Percentiles rank a stretch among this genome's conserved stretches.
phyloP scores from a whole-genome alignment of 1,140 invertebrate genomes.

The Brachionus angularis region DNA sequence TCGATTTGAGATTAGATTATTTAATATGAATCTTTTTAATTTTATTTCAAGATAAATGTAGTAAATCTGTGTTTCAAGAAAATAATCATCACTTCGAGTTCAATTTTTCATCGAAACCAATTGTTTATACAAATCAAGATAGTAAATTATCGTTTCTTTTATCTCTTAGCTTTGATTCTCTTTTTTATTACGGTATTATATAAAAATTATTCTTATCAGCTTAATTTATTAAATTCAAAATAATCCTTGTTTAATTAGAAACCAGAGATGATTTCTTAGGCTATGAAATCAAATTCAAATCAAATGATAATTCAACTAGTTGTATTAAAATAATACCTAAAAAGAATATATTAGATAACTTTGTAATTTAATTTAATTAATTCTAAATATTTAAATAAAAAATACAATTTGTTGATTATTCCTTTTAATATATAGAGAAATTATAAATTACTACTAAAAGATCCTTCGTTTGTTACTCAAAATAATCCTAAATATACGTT shows the following conservation, averaged over 20 bases:
- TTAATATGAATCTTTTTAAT: too few species aligned
- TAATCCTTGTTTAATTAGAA: not conserved
- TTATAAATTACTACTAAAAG: not conserved
- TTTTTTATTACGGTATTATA: conserved; percentile 2
- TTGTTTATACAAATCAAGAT: not conserved
- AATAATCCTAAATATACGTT: conserved; percentile 1
- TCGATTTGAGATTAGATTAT: too few species aligned
- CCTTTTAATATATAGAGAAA: not conserved
- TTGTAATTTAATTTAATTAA: not conserved
- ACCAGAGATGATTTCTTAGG: not conserved
- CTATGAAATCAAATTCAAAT: not conserved
- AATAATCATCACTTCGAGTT: not conserved
- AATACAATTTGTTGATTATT: too few species aligned
- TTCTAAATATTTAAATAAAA: not conserved
- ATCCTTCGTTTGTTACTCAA: not conserved
- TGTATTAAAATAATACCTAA: conserved; percentile 7
- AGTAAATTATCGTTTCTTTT: conserved; percentile 8
- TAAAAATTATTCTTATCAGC: not conserved
- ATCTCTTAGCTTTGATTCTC: not conserved
- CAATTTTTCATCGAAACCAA: not conserved
- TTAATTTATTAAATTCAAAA: not conserved
- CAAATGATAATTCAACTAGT: not conserved
- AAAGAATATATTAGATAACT: not conserved
- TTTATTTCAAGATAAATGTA: too few species aligned
- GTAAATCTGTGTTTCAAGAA: too few species aligned